phyloP scores from a whole-genome alignment of 2,888 invertebrate genomes.

The Druceiella hillmani region DNA sequence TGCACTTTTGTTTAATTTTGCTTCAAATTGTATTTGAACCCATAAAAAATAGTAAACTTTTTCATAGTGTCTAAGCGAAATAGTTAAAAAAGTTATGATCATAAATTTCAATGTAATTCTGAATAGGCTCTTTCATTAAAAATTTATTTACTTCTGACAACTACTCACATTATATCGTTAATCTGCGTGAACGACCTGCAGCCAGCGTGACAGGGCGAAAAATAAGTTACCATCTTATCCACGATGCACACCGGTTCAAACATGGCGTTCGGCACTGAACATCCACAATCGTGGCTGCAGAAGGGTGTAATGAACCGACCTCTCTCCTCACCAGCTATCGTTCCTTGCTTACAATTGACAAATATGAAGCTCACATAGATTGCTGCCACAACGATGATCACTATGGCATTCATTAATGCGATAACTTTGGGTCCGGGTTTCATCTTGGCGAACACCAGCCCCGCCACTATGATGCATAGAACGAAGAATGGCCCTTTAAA shows the following conservation, averaged over 20 bases:
- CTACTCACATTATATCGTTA: slow-evolving; percentile 35
- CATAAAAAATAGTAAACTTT: too few species aligned
- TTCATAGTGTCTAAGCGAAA: too few species aligned
- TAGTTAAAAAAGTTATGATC: too few species aligned
- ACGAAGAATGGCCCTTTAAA: slow-evolving; percentile 53
- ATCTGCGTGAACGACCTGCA: slow-evolving; percentile 44
- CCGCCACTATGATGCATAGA: slow-evolving; percentile 45
- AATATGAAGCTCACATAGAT: slow-evolving; percentile 43
- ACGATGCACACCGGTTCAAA: slow-evolving; percentile 62
- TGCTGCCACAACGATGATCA: slow-evolving; percentile 36
- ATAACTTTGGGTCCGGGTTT: slow-evolving; percentile 46
- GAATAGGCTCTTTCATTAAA: too few species aligned
- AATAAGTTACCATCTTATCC: slow-evolving; percentile 52
- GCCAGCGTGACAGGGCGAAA: slow-evolving; percentile 70
- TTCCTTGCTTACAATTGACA: slow-evolving; percentile 40
- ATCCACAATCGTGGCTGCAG: slow-evolving; percentile 53
- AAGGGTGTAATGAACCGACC: slow-evolving; percentile 38
- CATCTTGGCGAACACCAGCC: slow-evolving; percentile 47
- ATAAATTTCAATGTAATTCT: too few species aligned
- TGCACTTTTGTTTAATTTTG: too few species aligned
- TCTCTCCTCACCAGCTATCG: slow-evolving; percentile 42
- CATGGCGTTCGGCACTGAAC: slow-evolving; percentile 27
- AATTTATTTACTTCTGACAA: too few species aligned
- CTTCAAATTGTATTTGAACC: too few species aligned
- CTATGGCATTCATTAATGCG: slow-evolving; percentile 42